Conservation (phyloP, 2,797 vertebrate genomes). For the Manis pentadactyla region DNA sequence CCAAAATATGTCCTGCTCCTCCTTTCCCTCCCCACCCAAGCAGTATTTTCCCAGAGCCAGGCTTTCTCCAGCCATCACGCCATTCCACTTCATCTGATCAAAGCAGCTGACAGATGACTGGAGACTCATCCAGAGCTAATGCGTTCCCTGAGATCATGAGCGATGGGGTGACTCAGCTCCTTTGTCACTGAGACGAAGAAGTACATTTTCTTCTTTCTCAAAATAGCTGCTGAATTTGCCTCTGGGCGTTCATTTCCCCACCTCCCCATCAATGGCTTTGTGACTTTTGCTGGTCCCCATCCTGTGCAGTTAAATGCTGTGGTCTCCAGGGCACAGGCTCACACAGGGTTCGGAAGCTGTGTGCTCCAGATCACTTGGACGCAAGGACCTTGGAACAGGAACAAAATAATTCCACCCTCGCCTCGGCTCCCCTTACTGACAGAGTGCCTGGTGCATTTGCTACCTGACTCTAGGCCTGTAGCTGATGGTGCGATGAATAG, state of each 20-base stretch:
- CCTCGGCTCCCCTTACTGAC: background rate
- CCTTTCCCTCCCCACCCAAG: background rate
- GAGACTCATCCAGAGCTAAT: background rate
- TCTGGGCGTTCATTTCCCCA: background rate
- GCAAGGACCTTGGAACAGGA: slow-evolving; percentile 54
- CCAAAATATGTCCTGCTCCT: background rate
- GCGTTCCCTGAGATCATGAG: background rate
- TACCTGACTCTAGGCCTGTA: slow-evolving; percentile 44
- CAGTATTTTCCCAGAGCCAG: background rate
- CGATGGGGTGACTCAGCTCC: background rate
- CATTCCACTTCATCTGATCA: background rate
- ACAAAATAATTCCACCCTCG: background rate
- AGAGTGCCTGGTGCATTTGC: slow-evolving; percentile 59
- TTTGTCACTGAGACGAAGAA: slow-evolving; percentile 38
- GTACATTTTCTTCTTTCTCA: slow-evolving; percentile 2
- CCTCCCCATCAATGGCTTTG: background rate
- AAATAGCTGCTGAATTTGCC: background rate
- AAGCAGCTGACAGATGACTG: background rate
- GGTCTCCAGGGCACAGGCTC: background rate
- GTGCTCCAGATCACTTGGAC: background rate
- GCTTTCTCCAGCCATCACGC: background rate
- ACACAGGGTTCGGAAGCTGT: background rate
- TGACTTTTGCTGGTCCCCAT: background rate
- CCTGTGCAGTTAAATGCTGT: background rate
- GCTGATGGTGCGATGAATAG: slow-evolving; percentile 40